Evolutionary conservation across 1,140 invertebrate genomes (phyloP), one percentile per base, ranked within the genome.

Genomic region (Drosophila albomicans): DNA sequence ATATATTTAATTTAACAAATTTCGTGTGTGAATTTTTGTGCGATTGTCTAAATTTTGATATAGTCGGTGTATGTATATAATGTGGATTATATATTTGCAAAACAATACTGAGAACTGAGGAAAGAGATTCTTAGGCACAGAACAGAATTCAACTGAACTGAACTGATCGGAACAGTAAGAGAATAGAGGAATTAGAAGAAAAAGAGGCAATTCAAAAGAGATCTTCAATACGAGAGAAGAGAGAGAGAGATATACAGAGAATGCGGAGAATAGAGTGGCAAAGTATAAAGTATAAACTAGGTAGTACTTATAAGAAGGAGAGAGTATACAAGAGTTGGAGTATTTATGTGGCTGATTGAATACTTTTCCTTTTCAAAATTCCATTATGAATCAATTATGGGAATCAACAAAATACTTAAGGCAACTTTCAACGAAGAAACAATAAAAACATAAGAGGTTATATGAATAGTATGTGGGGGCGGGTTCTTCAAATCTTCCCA

Each of bases 1-100:
- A 46, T 72, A 69, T 65, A 41, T 63, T 79, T 66, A 43, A 4
- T 59, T 41, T 58, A 56, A 70, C 64, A 81, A 77, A 77, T 79
- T 84, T 76, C 43, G 68, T 84, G 85, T 82, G 79, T 77, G 63
- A 69, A 89, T 85, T 89, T 87, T 89, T 66, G 85, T 89, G 85
- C 85, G 81, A 43, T 79, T 81, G 65, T 89, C 61, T 89, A 81
- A 68, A 45, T 57, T 69, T 67, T 3, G 79, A 76, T 77, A 56
- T 57, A 65, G 48, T 35, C 45, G 35, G 85, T 89, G 85, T 89
- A 85, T 89, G 75, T 88, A 89, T 88, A 88, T 84, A 89, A 81
- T 89, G 82, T 81, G 81, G 75, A 75, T 70, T 38, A 38, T 43
- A 43, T 43, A 28, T 71, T 85, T 81, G 85, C 82, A 87, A 87